Evolutionary conservation across 2,113 vertebrate genomes (phyloP).

Genomic region (Corythornis madagascariensis): DNA sequence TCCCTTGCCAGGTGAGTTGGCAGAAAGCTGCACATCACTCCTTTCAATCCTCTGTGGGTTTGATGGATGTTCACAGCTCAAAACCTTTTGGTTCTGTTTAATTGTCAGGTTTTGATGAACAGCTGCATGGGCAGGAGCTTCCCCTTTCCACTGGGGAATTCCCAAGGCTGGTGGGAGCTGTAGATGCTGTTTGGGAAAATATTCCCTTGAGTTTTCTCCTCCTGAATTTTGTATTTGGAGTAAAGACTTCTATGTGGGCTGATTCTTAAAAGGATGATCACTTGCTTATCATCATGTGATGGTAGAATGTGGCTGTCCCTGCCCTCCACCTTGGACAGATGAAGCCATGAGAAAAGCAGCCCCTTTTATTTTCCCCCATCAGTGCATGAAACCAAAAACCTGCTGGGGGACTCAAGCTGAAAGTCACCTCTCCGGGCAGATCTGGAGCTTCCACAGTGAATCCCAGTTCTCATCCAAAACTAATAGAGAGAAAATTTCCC

Average conservation of each 20-base stretch:
- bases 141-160: neutral
- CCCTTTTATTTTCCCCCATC: neutral
- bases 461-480: conserved; percentile 8
- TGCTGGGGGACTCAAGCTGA: neutral
- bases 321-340: neutral
- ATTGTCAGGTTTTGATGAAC: neutral
- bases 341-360: neutral
- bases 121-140: neutral
- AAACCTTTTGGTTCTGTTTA: neutral
- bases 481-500: conserved; percentile 39
- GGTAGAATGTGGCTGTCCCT: neutral
- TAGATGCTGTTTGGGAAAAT: neutral
- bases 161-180: neutral
- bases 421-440: conserved; percentile 22
- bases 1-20: neutral
- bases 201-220: neutral
- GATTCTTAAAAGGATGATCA: neutral
- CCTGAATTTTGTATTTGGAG: neutral
- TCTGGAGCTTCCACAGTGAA: neutral
- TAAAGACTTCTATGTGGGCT: neutral
- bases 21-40: neutral
- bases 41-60: neutral
- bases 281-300: neutral
- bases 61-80: neutral
- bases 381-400: neutral